Evolutionary conservation across 2,888 invertebrate genomes (phyloP), one percentile per base, ranked within the genome.

Genomic region (Andrena bicolor): DNA sequence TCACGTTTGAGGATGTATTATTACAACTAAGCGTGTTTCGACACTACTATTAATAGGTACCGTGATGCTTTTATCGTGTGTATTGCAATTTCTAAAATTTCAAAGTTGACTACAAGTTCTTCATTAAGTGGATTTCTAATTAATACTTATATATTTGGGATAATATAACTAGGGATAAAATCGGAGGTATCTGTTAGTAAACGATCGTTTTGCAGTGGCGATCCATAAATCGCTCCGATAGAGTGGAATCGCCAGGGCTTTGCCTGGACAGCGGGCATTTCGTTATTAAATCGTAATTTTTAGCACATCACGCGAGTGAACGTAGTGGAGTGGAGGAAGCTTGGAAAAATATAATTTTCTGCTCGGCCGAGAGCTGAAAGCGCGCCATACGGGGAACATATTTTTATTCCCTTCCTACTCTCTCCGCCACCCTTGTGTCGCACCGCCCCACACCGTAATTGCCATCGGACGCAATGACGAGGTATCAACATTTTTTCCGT

Each of bases 401-500:
- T 61, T 80, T 80, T 71, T 77, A 80, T 68, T 80, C 35, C 28
- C 8, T 20, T 35, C 60, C 32, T 26, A 2, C n/a, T 5, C 3
- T 5, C 8, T 13, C 5, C 10, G n/a, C 56, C 5, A 30, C 65
- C 8, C 30, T 2, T 0, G 13, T 16, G 6, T 2, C 23, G 8
- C 10, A 3, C 49, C 30, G 51, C 32, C 60, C 30, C 48, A 5
- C 70, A 23, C 26, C 66, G 80, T 78, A 80, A 80, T 78, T 78
- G 79, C 66, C 56, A 68, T 60, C 64, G 64, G 16, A 49, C 30
- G 41, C 51, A 76, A 65, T 64, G 79, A 32, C 80, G 71, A 30
- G 66, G 56, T 68, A 78, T 80, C 80, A 72, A 80, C 79, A 68
- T 78, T 80, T 78, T 41, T 72, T 71, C 66, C 78, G 32, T 80